phyloP scores from a whole-genome alignment of 1,140 invertebrate genomes.

The Pseudomyrmex sp. region DNA sequence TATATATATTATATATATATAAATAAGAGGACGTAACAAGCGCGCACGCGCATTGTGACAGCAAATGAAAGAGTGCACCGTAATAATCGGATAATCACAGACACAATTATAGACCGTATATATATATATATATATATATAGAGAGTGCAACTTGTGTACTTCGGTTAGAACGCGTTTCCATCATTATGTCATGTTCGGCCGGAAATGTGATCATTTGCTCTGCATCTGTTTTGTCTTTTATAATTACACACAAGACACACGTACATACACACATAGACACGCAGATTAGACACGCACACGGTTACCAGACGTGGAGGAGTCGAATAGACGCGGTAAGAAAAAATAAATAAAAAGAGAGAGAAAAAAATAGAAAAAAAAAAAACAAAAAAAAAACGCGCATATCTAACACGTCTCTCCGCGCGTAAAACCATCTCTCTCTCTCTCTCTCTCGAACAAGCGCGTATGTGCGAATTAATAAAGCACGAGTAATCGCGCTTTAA shows the following conservation, averaged over 20 bases:
- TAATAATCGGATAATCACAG: constrained; percentile 21
- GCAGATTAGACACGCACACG: not conserved
- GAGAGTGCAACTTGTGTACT: too few species aligned
- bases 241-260: not conserved
- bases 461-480: not conserved
- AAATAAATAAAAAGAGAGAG: not conserved
- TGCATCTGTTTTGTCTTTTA: constrained; percentile 1
- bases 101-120: constrained; percentile 16
- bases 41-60: constrained; percentile 22
- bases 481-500: constrained; percentile 9
- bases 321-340: not conserved
- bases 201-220: constrained; percentile 29
- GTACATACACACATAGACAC: too few species aligned
- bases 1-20: too few species aligned
- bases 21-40: constrained; percentile 21
- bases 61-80: constrained; percentile 25
- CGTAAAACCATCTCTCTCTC: not conserved
- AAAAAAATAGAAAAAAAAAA: not conserved
- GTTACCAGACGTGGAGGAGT: constrained; percentile 19
- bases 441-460: not conserved
- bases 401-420: not conserved
- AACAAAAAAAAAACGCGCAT: not conserved
- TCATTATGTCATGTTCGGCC: constrained; percentile 8
- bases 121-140: not conserved
- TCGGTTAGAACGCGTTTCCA: constrained; percentile 7